Evolutionary conservation across 1,140 invertebrate species (phyloP).

Genomic region (Drosophila bocki): DNA sequence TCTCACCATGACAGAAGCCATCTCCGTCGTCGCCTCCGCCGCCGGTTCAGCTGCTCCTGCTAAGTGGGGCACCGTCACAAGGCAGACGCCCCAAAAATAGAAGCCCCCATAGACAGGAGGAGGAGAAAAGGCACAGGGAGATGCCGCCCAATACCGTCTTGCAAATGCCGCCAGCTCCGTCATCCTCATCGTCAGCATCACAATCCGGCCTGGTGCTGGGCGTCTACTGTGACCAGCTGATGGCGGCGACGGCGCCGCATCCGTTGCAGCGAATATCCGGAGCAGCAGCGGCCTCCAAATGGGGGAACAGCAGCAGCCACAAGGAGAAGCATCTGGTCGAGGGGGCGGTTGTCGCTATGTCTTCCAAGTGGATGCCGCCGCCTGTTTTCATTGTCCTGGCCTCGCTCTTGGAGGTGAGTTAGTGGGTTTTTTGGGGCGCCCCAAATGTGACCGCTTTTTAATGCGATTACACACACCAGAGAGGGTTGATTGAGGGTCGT

Average conservation of each 20-base stretch:
- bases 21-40: conserved; percentile 37
- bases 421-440: conserved; percentile 6
- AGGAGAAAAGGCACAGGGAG: conserved; percentile 40
- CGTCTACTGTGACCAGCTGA: conserved; percentile 77
- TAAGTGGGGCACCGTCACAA: conserved; percentile 82
- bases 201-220: conserved; percentile 70
- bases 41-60: conserved; percentile 43
- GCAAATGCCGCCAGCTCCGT: conserved; percentile 63
- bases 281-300: conserved; percentile 21
- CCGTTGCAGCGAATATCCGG: conserved; percentile 21
- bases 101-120: conserved; percentile 10
- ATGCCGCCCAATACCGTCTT: conserved; percentile 62
- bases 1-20: conserved; percentile 73
- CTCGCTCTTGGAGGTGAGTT: conserved; percentile 93
- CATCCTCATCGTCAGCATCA: conserved; percentile 38
- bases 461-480: conserved; percentile 57
- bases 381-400: conserved; percentile 94
- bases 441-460: conserved; percentile 53
- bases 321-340: conserved; percentile 23
- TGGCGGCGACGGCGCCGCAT: conserved; percentile 58
- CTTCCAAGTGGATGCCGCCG: conserved; percentile 90
- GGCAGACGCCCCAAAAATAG: conserved; percentile 80
- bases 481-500: conserved; percentile 65
- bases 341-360: not conserved
- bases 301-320: conserved; percentile 14